phyloP scores from a whole-genome alignment of 2,888 invertebrate genomes.

The Therioaphis trifolii region DNA sequence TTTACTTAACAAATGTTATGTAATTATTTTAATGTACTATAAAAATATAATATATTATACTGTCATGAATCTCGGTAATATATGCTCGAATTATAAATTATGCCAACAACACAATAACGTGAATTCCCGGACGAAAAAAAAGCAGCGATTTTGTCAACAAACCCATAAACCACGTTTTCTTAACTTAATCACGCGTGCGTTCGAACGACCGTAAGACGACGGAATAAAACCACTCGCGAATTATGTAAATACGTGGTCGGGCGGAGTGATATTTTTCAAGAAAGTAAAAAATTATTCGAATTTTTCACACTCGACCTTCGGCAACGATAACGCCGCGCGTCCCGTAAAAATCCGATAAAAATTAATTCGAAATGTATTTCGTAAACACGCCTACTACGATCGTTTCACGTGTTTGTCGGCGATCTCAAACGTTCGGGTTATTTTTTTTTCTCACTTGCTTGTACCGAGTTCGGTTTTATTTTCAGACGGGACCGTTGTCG shows the following conservation, averaged over 20 bases:
- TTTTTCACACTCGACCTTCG: not conserved
- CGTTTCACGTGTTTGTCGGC: too few relatives aligned
- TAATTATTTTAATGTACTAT: too few relatives aligned
- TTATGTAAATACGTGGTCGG: conserved; percentile 2
- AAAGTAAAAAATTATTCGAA: conserved; percentile 12
- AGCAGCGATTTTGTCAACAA: conserved; percentile 16
- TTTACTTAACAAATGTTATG: too few relatives aligned
- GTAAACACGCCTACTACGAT: too few relatives aligned
- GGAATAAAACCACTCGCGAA: not conserved
- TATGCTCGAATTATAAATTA: not conserved
- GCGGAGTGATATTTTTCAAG: conserved; percentile 3
- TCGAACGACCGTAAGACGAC: not conserved
- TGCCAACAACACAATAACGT: not conserved
- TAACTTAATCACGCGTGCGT: not conserved
- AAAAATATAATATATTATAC: too few relatives aligned
- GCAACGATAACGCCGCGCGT: not conserved
- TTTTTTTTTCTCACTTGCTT: too few relatives aligned
- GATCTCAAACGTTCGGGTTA: too few relatives aligned
- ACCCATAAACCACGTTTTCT: conserved; percentile 13
- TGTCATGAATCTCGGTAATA: too few relatives aligned
- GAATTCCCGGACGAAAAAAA: not conserved
- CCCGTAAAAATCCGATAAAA: conserved; percentile 1
- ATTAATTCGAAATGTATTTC: not conserved
- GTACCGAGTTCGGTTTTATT: too few relatives aligned
- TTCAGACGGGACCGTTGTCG: too few relatives aligned